These are phyloP conservation scores for Drosophila atripex DNA, from an alignment of 2,888 invertebrate species.

Conservation along the genomic window DNA sequence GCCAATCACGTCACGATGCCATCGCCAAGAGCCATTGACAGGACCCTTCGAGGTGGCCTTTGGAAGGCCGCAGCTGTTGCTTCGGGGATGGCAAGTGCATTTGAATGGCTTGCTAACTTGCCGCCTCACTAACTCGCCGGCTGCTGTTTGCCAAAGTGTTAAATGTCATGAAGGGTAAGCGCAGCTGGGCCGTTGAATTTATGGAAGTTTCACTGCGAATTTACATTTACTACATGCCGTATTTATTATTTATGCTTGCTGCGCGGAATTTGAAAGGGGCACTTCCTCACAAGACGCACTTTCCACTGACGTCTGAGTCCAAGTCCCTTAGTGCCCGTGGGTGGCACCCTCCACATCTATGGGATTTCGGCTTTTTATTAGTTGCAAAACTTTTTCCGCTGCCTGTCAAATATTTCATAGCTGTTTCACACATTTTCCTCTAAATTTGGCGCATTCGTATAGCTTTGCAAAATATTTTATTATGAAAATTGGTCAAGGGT, in stretches of 20 bases:
- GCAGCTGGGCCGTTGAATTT: slow-evolving; percentile 71
- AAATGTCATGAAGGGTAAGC: slow-evolving; percentile 68
- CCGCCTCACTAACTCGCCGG: slow-evolving; percentile 30
- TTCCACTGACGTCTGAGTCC: slow-evolving; percentile 49
- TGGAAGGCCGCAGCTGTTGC: slow-evolving; percentile 73
- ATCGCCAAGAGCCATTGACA: slow-evolving; percentile 26
- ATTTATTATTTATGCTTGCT: slow-evolving; percentile 69
- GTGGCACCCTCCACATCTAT: slow-evolving; percentile 13
- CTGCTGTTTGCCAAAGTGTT: slow-evolving; percentile 74
- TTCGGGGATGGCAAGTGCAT: slow-evolving; percentile 77
- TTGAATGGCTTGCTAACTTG: slow-evolving; percentile 65
- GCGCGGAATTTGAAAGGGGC: neutral
- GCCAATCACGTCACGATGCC: slow-evolving; percentile 25
- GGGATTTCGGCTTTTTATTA: slow-evolving; percentile 60
- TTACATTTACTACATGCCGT: slow-evolving; percentile 74
- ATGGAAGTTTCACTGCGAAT: slow-evolving; percentile 68
- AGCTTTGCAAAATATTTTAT: slow-evolving; percentile 19
- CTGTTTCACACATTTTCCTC: slow-evolving; percentile 52
- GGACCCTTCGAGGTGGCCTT: slow-evolving; percentile 6
- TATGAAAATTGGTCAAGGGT: slow-evolving; percentile 21
- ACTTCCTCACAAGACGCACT: slow-evolving; percentile 61
- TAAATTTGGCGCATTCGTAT: slow-evolving; percentile 26
- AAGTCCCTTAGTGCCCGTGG: slow-evolving; percentile 18
- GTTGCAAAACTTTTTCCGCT: slow-evolving; percentile 30
- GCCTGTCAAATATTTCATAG: slow-evolving; percentile 51